Percentiles rank a stretch among this genome's conserved stretches.
These are phyloP conservation scores for Ciconia stormi DNA, from an alignment of 2,113 vertebrate genomes.

Conservation along the genomic window DNA sequence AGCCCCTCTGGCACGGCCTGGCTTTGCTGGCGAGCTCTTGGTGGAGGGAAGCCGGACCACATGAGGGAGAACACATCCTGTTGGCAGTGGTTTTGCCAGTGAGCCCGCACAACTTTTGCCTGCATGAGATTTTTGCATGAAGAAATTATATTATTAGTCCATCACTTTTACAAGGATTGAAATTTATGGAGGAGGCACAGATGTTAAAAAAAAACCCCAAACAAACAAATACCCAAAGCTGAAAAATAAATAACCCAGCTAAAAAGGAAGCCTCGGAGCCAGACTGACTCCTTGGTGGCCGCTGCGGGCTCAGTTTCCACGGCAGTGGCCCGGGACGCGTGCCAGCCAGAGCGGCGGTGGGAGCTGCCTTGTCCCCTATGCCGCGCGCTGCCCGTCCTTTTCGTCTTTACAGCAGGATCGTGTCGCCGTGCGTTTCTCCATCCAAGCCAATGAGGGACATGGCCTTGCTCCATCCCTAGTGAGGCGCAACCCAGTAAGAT, in stretches of 20 bases:
- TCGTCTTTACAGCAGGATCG: background rate
- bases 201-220: slow-evolving; percentile 14
- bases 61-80: accelerated
- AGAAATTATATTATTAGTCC: background rate
- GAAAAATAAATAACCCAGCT: background rate
- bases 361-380: background rate
- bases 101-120: background rate
- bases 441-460: background rate
- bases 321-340: background rate
- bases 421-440: background rate
- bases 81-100: background rate
- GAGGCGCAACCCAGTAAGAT: background rate
- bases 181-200: slow-evolving; percentile 21
- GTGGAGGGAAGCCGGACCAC: background rate
- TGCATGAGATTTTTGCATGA: background rate
- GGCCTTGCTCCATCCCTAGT: background rate
- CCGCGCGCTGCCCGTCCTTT: accelerated
- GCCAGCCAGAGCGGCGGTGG: background rate
- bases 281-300: background rate
- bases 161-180: background rate
- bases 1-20: background rate
- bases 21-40: accelerated
- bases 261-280: background rate
- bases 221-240: background rate
- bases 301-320: background rate